These are phyloP conservation scores for Euplexia lucipara DNA, from an alignment of 2,888 invertebrate species.

Conservation along the genomic window DNA sequence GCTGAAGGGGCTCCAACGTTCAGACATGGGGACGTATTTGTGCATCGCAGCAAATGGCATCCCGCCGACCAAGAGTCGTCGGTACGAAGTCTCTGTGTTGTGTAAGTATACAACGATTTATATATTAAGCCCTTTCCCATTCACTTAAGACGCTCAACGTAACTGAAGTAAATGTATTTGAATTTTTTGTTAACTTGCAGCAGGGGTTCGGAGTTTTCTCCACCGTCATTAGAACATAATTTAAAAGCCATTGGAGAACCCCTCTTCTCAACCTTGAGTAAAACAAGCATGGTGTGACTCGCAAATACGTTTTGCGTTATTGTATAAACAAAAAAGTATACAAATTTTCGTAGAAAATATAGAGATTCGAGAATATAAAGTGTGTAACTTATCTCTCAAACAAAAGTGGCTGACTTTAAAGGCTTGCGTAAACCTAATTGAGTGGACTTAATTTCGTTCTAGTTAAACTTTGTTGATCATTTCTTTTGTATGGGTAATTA, in stretches of 20 bases:
- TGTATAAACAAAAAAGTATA: constrained; percentile 40
- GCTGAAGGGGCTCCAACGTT: constrained; percentile 93
- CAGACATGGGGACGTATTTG: constrained; percentile 96
- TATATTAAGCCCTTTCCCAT: constrained; percentile 3
- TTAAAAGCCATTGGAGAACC: constrained; percentile 36
- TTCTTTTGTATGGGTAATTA: constrained; percentile 66
- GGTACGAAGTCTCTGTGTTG: constrained; percentile 95
- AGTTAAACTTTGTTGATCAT: constrained; percentile 71
- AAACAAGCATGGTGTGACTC: constrained; percentile 41
- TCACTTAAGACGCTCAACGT: constrained; percentile 1
- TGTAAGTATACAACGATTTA: constrained; percentile 91
- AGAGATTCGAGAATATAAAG: constrained; percentile 66
- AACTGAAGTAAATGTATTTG: constrained; percentile 26
- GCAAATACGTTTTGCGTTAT: constrained; percentile 41
- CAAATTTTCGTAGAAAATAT: constrained; percentile 64
- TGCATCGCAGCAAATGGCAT: constrained; percentile 96
- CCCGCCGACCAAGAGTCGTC: constrained; percentile 95
- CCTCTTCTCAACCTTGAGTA: constrained; percentile 31
- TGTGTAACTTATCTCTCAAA: constrained; percentile 69
- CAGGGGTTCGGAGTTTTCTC: constrained; percentile 21
- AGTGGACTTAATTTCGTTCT: constrained; percentile 70
- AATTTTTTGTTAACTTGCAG: constrained; percentile 36
- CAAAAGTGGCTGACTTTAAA: constrained; percentile 68
- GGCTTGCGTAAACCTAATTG: constrained; percentile 68
- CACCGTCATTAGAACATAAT: constrained; percentile 31